Conservation (phyloP, 2,113 vertebrate genomes). For the Protomyctophum bolini region DNA sequence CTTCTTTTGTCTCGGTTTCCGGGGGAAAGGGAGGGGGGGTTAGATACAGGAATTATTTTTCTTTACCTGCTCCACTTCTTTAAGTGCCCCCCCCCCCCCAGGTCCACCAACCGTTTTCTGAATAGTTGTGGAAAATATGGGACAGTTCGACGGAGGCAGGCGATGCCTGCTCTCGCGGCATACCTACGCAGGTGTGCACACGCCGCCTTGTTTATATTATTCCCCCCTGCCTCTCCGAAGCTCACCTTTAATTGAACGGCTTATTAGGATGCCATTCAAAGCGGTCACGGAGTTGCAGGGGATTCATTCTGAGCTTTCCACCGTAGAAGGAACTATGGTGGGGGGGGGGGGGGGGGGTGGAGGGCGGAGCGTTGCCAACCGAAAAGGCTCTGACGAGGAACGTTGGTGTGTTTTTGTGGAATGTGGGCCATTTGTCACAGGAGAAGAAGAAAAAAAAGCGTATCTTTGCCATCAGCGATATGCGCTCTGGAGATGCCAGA, state of each 20-base stretch:
- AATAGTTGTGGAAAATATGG: slow-evolving; percentile 58
- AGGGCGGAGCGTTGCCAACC: slow-evolving; percentile 47
- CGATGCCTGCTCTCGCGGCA: slow-evolving; percentile 38
- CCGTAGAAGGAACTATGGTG: slow-evolving; percentile 21
- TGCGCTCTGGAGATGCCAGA: slow-evolving; percentile 8
- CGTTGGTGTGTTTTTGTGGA: slow-evolving; percentile 37
- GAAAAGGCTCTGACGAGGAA: slow-evolving; percentile 32
- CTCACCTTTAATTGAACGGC: slow-evolving; percentile 28
- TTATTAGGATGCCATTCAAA: slow-evolving; percentile 32
- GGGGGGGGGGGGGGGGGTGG: slow-evolving; percentile 54
- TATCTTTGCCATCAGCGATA: slow-evolving; percentile 48
- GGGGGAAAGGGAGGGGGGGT: slow-evolving; percentile 46
- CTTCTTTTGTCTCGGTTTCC: slow-evolving; percentile 62
- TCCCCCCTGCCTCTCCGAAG: slow-evolving; percentile 18
- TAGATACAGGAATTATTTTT: slow-evolving; percentile 65
- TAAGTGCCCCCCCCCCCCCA: background rate
- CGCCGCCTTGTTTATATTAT: slow-evolving; percentile 49
- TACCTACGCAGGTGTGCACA: slow-evolving; percentile 61
- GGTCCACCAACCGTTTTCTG: slow-evolving; percentile 1
- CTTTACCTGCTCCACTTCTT: background rate
- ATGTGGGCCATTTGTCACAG: slow-evolving; percentile 29
- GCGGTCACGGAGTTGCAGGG: slow-evolving; percentile 45
- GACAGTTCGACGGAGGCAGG: slow-evolving; percentile 52
- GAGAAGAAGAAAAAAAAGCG: slow-evolving; percentile 21
- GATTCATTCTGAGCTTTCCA: background rate